Conservation (phyloP, 2,797 vertebrate species). For the Anas acuta region DNA sequence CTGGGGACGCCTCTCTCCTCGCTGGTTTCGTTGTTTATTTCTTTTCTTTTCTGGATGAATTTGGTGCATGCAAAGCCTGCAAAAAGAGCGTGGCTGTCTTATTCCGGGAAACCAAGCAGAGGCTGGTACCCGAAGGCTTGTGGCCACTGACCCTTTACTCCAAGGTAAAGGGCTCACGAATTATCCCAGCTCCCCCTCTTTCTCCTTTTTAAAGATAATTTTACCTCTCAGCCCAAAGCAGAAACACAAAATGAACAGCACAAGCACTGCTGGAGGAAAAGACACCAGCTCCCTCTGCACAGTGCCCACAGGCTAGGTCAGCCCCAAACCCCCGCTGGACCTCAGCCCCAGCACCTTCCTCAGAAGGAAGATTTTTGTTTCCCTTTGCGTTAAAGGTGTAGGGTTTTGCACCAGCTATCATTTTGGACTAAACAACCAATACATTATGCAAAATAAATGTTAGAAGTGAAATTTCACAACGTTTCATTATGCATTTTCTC, state of each 20-base stretch:
- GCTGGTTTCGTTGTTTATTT: not conserved
- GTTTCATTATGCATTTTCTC: not conserved
- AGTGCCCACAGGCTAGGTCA: not conserved
- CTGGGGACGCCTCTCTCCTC: not conserved
- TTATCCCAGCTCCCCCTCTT: not conserved
- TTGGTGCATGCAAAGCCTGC: not conserved
- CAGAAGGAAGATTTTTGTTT: not conserved
- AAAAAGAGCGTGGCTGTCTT: not conserved
- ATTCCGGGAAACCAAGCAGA: not conserved
- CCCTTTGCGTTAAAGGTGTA: not conserved
- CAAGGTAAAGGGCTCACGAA: not conserved
- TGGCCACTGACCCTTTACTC: not conserved
- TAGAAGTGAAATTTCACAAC: not conserved
- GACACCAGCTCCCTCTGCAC: not conserved
- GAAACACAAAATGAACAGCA: not conserved
- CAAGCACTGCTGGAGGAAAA: not conserved
- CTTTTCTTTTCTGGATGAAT: not conserved
- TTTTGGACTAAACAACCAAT: not conserved
- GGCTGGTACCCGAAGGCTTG: not conserved
- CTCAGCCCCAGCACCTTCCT: not conserved
- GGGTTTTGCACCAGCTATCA: not conserved
- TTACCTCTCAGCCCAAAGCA: not conserved
- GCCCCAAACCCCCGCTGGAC: not conserved
- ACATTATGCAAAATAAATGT: not conserved
- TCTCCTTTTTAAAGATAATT: not conserved